Conservation (phyloP, 2,797 vertebrate species). For the Glyptemys insculpta region DNA sequence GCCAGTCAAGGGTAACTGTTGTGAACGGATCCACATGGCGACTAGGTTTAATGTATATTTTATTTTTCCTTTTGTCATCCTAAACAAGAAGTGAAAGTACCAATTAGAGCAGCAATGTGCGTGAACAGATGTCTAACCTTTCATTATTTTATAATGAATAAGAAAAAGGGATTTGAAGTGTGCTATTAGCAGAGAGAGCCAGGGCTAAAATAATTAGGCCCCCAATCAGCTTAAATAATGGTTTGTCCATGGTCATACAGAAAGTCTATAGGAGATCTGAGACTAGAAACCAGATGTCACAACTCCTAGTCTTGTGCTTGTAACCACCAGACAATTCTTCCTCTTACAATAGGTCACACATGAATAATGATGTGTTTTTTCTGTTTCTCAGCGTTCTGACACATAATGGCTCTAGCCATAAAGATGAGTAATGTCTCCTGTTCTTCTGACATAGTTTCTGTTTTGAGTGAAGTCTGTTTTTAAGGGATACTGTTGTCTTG, state of each 20-base stretch:
- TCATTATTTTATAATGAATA: not conserved
- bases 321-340: not conserved
- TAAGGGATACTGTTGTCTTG: not conserved
- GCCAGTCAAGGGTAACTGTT: conserved; percentile 74
- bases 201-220: not conserved
- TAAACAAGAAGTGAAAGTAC: conserved; percentile 52
- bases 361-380: not conserved
- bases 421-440: not conserved
- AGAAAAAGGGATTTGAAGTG: not conserved
- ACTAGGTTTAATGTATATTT: conserved; percentile 69
- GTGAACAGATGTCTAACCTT: not conserved
- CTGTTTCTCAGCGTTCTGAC: not conserved
- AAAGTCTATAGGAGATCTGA: not conserved
- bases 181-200: not conserved
- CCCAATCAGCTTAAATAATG: not conserved
- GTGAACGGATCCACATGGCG: conserved; percentile 77
- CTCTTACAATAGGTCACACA: not conserved
- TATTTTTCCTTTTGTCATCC: conserved; percentile 37
- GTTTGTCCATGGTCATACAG: not conserved
- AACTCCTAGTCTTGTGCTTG: not conserved
- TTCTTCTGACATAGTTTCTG: not conserved
- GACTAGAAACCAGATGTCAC: not conserved
- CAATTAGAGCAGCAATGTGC: not conserved
- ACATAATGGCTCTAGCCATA: not conserved
- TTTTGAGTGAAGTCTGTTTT: not conserved